phyloP scores from a whole-genome alignment of 2,888 invertebrate genomes.

The Onthophagus sagittarius region DNA sequence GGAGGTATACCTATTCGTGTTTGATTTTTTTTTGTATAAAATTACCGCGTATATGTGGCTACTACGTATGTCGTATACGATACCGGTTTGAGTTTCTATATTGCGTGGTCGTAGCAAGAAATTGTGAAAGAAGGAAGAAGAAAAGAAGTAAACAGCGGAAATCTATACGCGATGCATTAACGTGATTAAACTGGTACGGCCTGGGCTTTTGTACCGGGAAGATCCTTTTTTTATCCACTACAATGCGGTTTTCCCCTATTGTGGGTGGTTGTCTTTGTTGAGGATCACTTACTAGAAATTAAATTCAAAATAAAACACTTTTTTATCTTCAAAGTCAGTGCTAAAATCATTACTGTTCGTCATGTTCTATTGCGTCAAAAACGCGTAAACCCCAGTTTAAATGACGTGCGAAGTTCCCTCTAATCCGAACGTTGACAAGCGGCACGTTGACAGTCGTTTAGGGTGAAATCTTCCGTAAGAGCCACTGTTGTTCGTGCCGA shows the following conservation, averaged over 20 bases:
- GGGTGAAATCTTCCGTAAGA: slow-evolving; percentile 6
- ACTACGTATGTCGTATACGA: too few relatives aligned
- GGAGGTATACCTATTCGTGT: not conserved
- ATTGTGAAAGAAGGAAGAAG: slow-evolving; percentile 15
- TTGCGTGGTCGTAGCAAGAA: slow-evolving; percentile 5
- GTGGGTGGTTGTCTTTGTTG: slow-evolving; percentile 26
- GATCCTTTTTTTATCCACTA: slow-evolving; percentile 34
- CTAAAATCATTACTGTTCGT: slow-evolving; percentile 22
- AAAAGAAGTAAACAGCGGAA: not conserved
- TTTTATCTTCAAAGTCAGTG: not conserved
- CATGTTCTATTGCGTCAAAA: slow-evolving; percentile 21
- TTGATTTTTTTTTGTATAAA: not conserved
- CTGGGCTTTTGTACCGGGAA: slow-evolving; percentile 36
- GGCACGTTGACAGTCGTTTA: slow-evolving; percentile 21
- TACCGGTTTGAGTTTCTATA: not conserved
- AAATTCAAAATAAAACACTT: not conserved
- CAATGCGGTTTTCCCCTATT: slow-evolving; percentile 33
- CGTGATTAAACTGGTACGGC: slow-evolving; percentile 44
- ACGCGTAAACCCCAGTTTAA: slow-evolving; percentile 18
- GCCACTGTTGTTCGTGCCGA: not conserved
- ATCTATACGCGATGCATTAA: slow-evolving; percentile 33
- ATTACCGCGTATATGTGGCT: not conserved
- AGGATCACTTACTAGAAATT: not conserved
- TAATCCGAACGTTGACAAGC: slow-evolving; percentile 24
- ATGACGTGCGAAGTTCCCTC: slow-evolving; percentile 22